phyloP scores from a whole-genome alignment of 2,113 vertebrate species.

The Cyprinodon tularosa region DNA sequence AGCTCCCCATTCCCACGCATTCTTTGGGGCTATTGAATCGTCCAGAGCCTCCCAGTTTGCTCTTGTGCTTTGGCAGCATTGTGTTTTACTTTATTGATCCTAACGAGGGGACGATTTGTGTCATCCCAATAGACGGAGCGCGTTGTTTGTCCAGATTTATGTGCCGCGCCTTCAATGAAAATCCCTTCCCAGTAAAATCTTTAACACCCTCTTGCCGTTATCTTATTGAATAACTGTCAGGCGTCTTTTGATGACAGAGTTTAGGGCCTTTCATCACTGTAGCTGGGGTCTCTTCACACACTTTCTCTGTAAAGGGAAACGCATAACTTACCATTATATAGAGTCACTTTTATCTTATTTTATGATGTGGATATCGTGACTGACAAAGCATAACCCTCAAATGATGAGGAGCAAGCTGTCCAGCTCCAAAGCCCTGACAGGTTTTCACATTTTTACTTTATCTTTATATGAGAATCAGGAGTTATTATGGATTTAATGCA shows the following conservation, averaged over 20 bases:
- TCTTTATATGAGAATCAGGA: too few species aligned
- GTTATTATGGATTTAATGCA: too few species aligned
- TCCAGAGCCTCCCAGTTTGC: constrained; percentile 66
- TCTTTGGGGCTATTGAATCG: constrained; percentile 65
- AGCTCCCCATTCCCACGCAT: constrained; percentile 76
- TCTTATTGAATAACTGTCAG: constrained; percentile 76
- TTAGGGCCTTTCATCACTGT: constrained; percentile 51
- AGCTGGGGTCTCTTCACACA: constrained; percentile 46
- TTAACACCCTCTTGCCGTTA: constrained; percentile 65
- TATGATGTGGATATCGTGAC: constrained; percentile 13
- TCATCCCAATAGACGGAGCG: constrained; percentile 57
- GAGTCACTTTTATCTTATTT: constrained; percentile 19
- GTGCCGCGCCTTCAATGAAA: constrained; percentile 62
- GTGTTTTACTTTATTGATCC: constrained; percentile 79
- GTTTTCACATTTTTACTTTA: background rate
- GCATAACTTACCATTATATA: constrained; percentile 37
- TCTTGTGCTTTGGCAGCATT: constrained; percentile 73
- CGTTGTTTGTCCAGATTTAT: constrained; percentile 74
- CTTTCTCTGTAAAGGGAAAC: constrained; percentile 30
- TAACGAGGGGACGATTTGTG: constrained; percentile 72
- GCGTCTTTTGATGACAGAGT: constrained; percentile 67
- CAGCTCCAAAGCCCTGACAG: background rate
- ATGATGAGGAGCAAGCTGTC: constrained; percentile 35
- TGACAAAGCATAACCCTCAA: constrained; percentile 43
- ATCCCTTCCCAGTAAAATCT: constrained; percentile 74